Evolutionary conservation across 2,113 vertebrate genomes (phyloP).

Genomic region (Nipponia nippon): DNA sequence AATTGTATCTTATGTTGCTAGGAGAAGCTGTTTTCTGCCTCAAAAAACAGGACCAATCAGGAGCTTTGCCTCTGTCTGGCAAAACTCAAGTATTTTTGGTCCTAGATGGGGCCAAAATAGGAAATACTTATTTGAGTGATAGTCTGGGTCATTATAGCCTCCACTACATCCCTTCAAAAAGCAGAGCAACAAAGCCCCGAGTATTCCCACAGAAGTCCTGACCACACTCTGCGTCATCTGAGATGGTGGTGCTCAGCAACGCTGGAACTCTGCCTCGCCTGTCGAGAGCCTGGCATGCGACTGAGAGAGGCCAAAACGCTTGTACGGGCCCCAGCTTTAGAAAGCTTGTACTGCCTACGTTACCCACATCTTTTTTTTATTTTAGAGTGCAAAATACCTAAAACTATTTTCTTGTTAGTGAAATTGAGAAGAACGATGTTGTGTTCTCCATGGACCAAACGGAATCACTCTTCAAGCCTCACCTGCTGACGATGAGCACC

Average conservation of each 20-base stretch:
- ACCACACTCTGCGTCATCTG: conserved; percentile 13
- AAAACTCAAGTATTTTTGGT: background rate
- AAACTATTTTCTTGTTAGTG: conserved; percentile 71
- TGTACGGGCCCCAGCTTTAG: background rate
- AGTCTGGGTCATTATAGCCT: conserved; percentile 18
- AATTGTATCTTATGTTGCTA: background rate
- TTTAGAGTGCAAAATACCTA: conserved; percentile 19
- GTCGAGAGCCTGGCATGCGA: background rate
- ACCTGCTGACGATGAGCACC: conserved; percentile 74
- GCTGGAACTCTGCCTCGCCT: conserved; percentile 18
- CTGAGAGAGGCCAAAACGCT: background rate
- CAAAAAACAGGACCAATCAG: background rate
- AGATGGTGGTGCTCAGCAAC: conserved; percentile 37
- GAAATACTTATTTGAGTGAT: conserved; percentile 28
- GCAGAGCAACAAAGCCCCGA: background rate
- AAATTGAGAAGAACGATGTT: conserved; percentile 89
- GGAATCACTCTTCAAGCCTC: conserved; percentile 87
- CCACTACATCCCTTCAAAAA: background rate
- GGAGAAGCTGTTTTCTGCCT: background rate
- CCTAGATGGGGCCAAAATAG: background rate
- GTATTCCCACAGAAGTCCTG: conserved; percentile 43
- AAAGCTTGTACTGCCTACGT: background rate
- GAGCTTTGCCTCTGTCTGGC: background rate
- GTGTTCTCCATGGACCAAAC: conserved; percentile 97
- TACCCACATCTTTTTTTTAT: background rate